Evolutionary conservation across 2,888 invertebrate species (phyloP).

Genomic region (Halocaridina rubra): DNA sequence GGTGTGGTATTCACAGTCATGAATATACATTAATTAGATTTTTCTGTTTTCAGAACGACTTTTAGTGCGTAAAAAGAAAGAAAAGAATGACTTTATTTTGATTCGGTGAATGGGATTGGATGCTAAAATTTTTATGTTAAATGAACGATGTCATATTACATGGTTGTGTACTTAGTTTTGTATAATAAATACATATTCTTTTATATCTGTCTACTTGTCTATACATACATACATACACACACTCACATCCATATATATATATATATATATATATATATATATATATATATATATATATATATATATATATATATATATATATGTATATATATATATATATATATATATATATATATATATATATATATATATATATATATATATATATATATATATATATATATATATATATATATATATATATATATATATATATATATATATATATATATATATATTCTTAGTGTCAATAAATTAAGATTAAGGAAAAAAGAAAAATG

Average conservation of each 20-base stretch:
- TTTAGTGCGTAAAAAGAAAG: too few species aligned
- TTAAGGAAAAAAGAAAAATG: too few species aligned
- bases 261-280: background rate
- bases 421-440: constrained; percentile 23
- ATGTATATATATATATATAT: constrained; percentile 24
- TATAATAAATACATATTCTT: too few species aligned
- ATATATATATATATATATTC: constrained; percentile 18
- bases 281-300: constrained; percentile 18
- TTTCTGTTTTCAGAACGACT: too few species aligned
- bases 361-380: constrained; percentile 13
- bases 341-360: constrained; percentile 15
- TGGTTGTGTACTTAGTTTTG: too few species aligned
- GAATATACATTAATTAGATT: too few species aligned
- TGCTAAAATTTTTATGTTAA: too few species aligned
- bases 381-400: constrained; percentile 10
- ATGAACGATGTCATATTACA: too few species aligned
- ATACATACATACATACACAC: background rate
- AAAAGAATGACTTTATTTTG: too few species aligned
- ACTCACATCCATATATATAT: background rate
- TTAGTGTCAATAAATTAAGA: too few species aligned
- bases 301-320: constrained; percentile 23
- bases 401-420: constrained; percentile 21
- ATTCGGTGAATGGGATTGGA: too few species aligned
- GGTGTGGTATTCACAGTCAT: too few species aligned
- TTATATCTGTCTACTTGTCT: background rate